phyloP scores from a whole-genome alignment of 2,113 vertebrate genomes.

The Apodemus sylvaticus region DNA sequence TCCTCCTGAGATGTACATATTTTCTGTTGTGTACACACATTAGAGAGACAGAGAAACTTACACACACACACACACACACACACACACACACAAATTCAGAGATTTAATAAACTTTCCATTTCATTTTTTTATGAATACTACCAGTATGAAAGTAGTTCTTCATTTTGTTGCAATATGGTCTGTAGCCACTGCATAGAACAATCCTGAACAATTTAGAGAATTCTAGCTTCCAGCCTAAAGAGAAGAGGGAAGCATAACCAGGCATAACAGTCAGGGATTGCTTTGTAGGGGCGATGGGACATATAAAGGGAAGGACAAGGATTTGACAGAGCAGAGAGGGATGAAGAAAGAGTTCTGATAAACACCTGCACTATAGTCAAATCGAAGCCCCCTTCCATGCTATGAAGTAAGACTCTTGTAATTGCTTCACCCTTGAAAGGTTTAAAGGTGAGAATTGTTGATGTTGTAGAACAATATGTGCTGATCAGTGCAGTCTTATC shows the following conservation, averaged over 20 bases:
- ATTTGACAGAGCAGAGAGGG: neutral
- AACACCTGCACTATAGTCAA: neutral
- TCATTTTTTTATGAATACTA: neutral
- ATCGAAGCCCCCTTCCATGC: neutral
- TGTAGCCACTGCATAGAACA: neutral
- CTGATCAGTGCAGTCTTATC: slow-evolving; percentile 1
- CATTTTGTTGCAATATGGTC: neutral
- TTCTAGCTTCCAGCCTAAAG: neutral
- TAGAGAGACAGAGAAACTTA: no score
- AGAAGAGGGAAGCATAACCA: neutral
- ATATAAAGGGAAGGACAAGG: neutral
- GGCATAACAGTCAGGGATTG: neutral
- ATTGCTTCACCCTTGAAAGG: slow-evolving; percentile 48
- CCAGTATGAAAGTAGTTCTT: neutral
- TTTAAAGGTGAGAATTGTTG: neutral
- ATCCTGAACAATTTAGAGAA: neutral
- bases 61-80: neutral
- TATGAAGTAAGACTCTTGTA: neutral
- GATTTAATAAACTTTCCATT: neutral
- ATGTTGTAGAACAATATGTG: slow-evolving; percentile 22
- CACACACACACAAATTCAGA: neutral
- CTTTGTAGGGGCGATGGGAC: neutral
- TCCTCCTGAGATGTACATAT: neutral
- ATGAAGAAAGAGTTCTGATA: neutral
- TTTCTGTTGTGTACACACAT: neutral